These are phyloP conservation scores for Tribolium madens DNA, from an alignment of 1,140 invertebrate genomes.

Conservation along the genomic window DNA sequence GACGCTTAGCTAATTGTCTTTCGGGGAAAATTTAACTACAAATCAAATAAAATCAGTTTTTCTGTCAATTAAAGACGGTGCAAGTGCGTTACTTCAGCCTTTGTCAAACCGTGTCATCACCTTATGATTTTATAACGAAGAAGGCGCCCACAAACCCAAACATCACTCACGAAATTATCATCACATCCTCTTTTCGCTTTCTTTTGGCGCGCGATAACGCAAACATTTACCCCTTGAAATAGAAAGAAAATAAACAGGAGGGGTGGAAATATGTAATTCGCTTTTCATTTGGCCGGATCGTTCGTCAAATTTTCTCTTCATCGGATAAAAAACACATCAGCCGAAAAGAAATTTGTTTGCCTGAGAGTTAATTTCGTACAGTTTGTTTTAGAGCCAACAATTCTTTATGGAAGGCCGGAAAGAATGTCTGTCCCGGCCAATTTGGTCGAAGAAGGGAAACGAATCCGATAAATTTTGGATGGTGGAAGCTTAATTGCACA, in stretches of 20 bases:
- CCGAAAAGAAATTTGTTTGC: constrained; percentile 19
- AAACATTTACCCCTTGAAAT: constrained; percentile 44
- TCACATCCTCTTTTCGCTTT: constrained; percentile 26
- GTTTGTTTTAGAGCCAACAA: constrained; percentile 2
- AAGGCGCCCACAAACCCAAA: constrained; percentile 51
- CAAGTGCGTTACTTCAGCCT: too few relatives aligned
- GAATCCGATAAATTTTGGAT: not conserved
- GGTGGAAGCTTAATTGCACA: not conserved
- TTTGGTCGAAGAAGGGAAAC: not conserved
- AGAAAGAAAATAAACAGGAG: constrained; percentile 41
- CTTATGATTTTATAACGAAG: constrained; percentile 45
- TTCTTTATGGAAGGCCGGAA: constrained; percentile 12
- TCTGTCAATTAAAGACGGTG: not conserved
- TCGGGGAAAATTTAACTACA: not conserved
- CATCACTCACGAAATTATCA: constrained; percentile 54
- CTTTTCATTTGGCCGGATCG: constrained; percentile 38
- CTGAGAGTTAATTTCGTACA: constrained; percentile 3
- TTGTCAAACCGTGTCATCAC: constrained; percentile 46
- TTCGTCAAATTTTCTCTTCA: constrained; percentile 33
- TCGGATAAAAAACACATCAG: constrained; percentile 13
- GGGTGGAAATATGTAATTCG: constrained; percentile 37
- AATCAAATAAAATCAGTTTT: not conserved
- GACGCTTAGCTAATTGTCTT: not conserved
- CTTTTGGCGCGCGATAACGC: constrained; percentile 14
- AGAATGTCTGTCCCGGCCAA: constrained; percentile 18